Base-by-base conservation (phyloP, 2,797 vertebrate species). In the Eurystomus glaucurus region DNA sequence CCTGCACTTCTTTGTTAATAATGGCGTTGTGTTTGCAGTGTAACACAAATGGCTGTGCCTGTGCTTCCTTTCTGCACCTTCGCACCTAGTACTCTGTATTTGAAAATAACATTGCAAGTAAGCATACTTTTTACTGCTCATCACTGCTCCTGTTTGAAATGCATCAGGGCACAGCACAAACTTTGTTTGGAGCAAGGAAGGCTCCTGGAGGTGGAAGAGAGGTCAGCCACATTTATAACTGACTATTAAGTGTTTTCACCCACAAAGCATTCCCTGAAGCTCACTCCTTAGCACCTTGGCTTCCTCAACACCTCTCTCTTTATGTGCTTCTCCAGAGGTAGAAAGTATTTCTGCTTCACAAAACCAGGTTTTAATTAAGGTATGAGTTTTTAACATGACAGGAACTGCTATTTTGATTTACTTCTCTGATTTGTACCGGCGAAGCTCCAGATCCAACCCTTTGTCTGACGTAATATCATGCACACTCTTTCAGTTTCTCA, bases 1-100 rank as follows among this genome's bases (percentile, higher is more conserved):
- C n/a, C 28, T 35, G 19, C 4, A 1, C 21, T 60, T 62, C 37
- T 55, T 71, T 16, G 29, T 21, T 11, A 52, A 10, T 0, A 0
- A 19, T 7, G 51, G 51, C 57, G 19, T 46, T 1, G 0, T 20
- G 25, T 57, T 37, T 25, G 48, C 19, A 26, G 66, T 4, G 28
- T 31, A 37, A 80, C 55, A 23, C 6, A 0, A 2, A 51, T 3
- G 8, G 28, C 51, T 16, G 10, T 15, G 75, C 22, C 41, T 21
- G 23, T 6, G 6, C 45, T 87, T 76, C 46, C 55, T 91, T 37
- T 64, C 66, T 50, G 25, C 35, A 76, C 64, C 21, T 43, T 69
- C 54, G 25, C 26, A 82, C 22, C 13, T 10, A 1, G 0, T 20
- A 45, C 20, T 69, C 71, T 39, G n/a, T 21, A 8, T 6, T 22